A percentile compares a stretch with the other conserved stretches of the same genome.
phyloP scores from a whole-genome alignment of 2,113 vertebrate genomes.

The Mola mola region DNA sequence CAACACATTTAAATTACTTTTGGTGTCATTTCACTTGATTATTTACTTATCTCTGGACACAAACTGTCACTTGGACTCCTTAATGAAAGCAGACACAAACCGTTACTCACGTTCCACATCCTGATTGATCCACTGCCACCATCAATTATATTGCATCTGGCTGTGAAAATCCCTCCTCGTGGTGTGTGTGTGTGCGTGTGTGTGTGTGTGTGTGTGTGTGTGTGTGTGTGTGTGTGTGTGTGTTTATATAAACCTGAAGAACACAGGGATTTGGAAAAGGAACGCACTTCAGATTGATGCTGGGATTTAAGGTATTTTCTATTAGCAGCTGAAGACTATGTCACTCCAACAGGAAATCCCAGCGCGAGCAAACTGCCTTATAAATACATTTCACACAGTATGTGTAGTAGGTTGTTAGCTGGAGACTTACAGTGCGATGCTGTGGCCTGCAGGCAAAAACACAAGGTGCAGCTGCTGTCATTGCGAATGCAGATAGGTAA shows the following conservation, averaged over 20 bases:
- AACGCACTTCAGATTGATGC: slow-evolving; percentile 14
- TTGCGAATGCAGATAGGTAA: slow-evolving; percentile 29
- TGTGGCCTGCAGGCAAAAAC: neutral
- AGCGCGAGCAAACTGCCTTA: slow-evolving; percentile 9
- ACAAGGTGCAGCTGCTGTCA: slow-evolving; percentile 26
- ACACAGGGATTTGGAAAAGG: slow-evolving; percentile 17
- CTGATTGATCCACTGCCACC: slow-evolving; percentile 39
- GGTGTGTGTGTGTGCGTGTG: slow-evolving; percentile 8
- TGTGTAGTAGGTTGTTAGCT: slow-evolving; percentile 22
- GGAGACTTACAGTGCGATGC: slow-evolving; percentile 12
- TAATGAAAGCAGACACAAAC: slow-evolving; percentile 43
- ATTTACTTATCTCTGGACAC: slow-evolving; percentile 10
- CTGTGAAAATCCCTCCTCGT: slow-evolving; percentile 1
- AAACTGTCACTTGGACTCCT: slow-evolving; percentile 7
- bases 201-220: neutral
- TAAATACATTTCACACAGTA: slow-evolving; percentile 13
- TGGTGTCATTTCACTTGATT: slow-evolving; percentile 5
- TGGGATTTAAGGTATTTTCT: slow-evolving; percentile 26
- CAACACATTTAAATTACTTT: slow-evolving; percentile 7
- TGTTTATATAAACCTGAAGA: slow-evolving; percentile 9
- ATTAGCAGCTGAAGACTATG: slow-evolving; percentile 27
- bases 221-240: neutral
- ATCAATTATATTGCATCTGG: slow-evolving; percentile 38
- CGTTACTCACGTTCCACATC: slow-evolving; percentile 27
- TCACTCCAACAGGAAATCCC: slow-evolving; percentile 34